Conservation (phyloP, 2,888 invertebrate species). For the Mythimna ferrago region DNA sequence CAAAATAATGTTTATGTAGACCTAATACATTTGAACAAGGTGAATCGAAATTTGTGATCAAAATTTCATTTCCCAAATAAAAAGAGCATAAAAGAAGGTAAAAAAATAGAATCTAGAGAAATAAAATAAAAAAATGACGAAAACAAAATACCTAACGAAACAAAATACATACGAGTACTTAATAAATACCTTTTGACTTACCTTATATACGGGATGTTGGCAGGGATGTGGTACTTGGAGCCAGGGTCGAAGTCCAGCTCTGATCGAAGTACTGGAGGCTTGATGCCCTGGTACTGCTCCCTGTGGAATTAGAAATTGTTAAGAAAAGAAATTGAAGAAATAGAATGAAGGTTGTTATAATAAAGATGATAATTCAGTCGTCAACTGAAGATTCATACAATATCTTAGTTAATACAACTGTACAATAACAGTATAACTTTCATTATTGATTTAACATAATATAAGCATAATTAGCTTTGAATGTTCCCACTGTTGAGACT, state of each 20-base stretch:
- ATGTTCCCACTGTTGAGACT: no score
- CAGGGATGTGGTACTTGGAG: conserved; percentile 97
- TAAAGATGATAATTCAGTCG: neutral
- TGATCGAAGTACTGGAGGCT: conserved; percentile 95
- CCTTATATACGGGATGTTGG: conserved; percentile 97
- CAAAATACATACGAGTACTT: no score
- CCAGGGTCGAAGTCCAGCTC: conserved; percentile 98
- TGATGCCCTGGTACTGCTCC: conserved; percentile 96
- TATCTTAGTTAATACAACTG: neutral
- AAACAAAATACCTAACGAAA: no score
- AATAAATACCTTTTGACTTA: conserved; percentile 85
- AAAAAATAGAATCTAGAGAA: no score
- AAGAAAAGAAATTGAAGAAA: neutral
- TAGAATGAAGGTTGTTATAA: neutral
- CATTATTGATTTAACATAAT: neutral
- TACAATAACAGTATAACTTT: neutral
- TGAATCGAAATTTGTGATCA: no score
- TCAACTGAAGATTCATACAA: neutral
- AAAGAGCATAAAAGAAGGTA: no score
- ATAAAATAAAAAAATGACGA: no score
- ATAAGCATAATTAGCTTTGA: no score
- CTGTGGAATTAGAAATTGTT: conserved; percentile 82
- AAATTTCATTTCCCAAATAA: no score
- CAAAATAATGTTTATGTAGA: no score
- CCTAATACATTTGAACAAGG: no score